Conservation (phyloP, 2,113 vertebrate genomes). For the Prunella fulvescens region DNA sequence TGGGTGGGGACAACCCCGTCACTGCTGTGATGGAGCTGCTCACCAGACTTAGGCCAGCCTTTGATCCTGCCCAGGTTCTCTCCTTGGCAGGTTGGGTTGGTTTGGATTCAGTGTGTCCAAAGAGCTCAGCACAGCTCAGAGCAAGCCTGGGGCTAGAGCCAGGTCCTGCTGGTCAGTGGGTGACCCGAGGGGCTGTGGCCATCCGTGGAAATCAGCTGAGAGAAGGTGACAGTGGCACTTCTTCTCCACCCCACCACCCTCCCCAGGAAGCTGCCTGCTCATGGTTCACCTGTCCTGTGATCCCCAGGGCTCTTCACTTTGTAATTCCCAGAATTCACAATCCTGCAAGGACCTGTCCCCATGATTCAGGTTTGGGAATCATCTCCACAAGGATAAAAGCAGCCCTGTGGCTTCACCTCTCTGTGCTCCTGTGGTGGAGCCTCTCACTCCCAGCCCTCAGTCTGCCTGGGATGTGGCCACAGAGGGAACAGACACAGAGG, state of each 20-base stretch:
- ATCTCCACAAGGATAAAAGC: background rate
- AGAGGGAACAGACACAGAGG: background rate
- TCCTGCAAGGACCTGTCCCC: background rate
- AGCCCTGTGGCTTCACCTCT: background rate
- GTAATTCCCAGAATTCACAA: background rate
- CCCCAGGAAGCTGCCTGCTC: background rate
- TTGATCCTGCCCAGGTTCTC: background rate
- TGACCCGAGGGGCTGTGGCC: background rate
- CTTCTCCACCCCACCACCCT: background rate
- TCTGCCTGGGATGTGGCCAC: accelerated
- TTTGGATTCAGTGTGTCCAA: background rate
- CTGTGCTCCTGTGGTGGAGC: background rate
- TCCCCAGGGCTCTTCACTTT: background rate
- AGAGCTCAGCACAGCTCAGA: background rate
- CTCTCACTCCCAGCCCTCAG: background rate
- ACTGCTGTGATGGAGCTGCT: background rate
- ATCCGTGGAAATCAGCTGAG: background rate
- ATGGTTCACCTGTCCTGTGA: background rate
- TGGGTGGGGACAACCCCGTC: background rate
- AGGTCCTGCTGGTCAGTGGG: background rate
- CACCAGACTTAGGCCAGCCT: background rate
- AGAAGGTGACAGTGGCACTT: background rate
- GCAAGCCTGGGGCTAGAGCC: background rate
- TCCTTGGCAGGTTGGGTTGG: background rate
- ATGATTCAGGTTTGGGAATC: background rate